phyloP scores from a whole-genome alignment of 2,888 invertebrate genomes.

The Microdon myrmicae region DNA sequence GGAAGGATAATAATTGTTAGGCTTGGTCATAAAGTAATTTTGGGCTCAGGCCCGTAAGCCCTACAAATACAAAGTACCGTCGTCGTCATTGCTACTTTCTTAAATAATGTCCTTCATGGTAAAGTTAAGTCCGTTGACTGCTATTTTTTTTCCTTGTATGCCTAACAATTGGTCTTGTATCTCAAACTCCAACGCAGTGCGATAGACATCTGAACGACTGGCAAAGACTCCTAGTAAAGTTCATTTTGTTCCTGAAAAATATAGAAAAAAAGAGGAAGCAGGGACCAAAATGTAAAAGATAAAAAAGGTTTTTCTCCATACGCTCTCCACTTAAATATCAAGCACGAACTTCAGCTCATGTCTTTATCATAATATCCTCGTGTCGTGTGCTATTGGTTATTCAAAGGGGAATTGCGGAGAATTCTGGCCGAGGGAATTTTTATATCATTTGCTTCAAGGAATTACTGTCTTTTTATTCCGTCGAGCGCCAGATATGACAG shows the following conservation, averaged over 20 bases:
- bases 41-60: conserved; percentile 33
- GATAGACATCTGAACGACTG: neutral
- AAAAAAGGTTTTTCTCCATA: conserved; percentile 25
- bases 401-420: neutral
- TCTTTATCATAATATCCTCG: conserved; percentile 42
- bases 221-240: conserved; percentile 24
- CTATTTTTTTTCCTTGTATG: conserved; percentile 36
- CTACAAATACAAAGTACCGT: conserved; percentile 33
- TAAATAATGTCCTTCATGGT: conserved; percentile 37
- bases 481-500: conserved; percentile 24
- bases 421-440: conserved; percentile 3
- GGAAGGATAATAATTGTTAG: conserved; percentile 31
- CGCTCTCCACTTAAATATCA: conserved; percentile 17
- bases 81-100: conserved; percentile 26
- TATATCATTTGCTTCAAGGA: conserved; percentile 38
- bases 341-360: conserved; percentile 31
- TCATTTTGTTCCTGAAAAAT: conserved; percentile 28
- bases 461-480: conserved; percentile 42
- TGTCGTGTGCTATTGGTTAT: conserved; percentile 7
- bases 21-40: conserved; percentile 46
- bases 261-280: too few relatives aligned
- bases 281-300: too few relatives aligned
- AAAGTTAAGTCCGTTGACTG: conserved; percentile 20
- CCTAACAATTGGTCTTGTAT: neutral
- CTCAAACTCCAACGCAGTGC: neutral